These are phyloP conservation scores for Gymnosoma rotundatum DNA, from an alignment of 2,888 invertebrate species.

Conservation along the genomic window DNA sequence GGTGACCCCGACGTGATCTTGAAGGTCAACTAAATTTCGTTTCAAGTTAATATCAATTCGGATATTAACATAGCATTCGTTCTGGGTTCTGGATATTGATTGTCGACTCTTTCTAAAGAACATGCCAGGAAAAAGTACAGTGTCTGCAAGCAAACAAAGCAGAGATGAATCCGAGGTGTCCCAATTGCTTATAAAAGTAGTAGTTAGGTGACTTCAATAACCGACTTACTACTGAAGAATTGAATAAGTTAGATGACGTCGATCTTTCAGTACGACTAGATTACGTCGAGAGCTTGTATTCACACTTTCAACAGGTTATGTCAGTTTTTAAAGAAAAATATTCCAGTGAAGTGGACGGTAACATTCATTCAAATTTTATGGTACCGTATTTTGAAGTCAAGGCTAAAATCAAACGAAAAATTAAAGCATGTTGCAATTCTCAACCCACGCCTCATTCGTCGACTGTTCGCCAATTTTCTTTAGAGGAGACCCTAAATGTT, in stretches of 20 bases:
- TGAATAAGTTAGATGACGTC: conserved; percentile 54
- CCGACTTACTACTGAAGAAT: too few relatives aligned
- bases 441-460: conserved; percentile 32
- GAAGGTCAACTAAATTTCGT: too few relatives aligned
- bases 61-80: too few relatives aligned
- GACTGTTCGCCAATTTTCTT: conserved; percentile 31
- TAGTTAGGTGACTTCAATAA: too few relatives aligned
- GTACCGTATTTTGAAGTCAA: conserved; percentile 39
- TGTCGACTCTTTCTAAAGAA: too few relatives aligned
- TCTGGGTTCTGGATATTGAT: too few relatives aligned
- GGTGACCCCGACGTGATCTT: conserved; percentile 35
- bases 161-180: too few relatives aligned
- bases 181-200: too few relatives aligned
- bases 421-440: not conserved
- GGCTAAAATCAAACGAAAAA: conserved; percentile 12
- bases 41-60: too few relatives aligned
- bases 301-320: conserved; percentile 39
- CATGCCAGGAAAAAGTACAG: too few relatives aligned
- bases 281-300: conserved; percentile 50
- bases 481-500: conserved; percentile 17
- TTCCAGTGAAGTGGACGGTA: conserved; percentile 6
- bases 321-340: conserved; percentile 33
- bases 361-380: conserved; percentile 16
- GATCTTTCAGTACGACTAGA: conserved; percentile 59
- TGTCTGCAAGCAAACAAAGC: too few relatives aligned